Evolutionary conservation across 2,888 invertebrate genomes (phyloP), one percentile per base, ranked within the genome.

Genomic region (Cosmia pyralina): DNA sequence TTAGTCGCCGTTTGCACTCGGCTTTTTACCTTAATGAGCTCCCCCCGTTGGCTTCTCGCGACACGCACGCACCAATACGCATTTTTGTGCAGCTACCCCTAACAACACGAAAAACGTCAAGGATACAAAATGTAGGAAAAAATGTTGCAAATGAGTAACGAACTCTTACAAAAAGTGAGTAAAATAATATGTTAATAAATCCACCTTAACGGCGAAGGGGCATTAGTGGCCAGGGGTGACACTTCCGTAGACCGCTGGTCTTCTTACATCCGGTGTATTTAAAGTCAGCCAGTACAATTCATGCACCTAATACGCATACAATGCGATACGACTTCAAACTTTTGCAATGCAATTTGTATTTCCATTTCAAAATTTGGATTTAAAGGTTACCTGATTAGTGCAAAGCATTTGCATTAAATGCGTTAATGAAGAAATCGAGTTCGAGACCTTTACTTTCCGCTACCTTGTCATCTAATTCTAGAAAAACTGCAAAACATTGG

Each of bases 11-110:
- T 95, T 95, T 96, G 96, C 96, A 96, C 93, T 95, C 94, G 94
- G 94, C 95, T 95, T 96, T 96, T 95, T 95, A 96, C 94, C 95
- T 95, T 96, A 96, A 96, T 96, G 96, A 96, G 96, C 92, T 92
- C 92, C 93, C 94, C 94, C 92, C 89, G 90, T 90, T 88, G 87
- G 89, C 90, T 88, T 89, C 89, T 89, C 88, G 89, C 88, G 88
- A 86, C 91, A 91, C 92, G 92, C 92, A 92, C 93, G 94, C 90
- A 94, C 90, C 89, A 92, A 92, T 92, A 93, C 93, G 92, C 93
- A 95, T 94, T 93, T 94, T 94, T 94, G 94, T 95, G 95, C 95
- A 95, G 90, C 90, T 85, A 91, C 88, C 87, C 87, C 85, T 84
- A 84, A 77, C 81, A 82, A 85, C 86, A 88, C 81, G 81, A 85